Evolutionary conservation across 2,888 invertebrate genomes (phyloP), one percentile per base, ranked within the genome.

Genomic region (Phaonia tiefii): DNA sequence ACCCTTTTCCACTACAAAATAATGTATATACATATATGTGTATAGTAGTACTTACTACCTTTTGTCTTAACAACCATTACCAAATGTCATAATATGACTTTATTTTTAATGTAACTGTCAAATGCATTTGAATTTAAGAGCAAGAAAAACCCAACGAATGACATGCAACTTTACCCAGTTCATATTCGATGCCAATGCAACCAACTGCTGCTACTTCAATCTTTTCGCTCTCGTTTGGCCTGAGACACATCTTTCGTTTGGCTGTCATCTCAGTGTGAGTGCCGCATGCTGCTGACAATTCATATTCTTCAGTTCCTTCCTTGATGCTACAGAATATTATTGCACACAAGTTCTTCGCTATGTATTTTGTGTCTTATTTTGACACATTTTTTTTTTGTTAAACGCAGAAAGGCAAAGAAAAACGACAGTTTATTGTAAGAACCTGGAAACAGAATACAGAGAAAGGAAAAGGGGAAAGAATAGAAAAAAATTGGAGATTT

Each of bases 71-170:
- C 58, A 77, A 58, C 74, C 76, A 80, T 80, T 80, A 77, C 73
- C 80, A 80, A 74, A 73, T 80, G 80, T 74, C 80, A 80, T 71
- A 80, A 77, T 77, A 80, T 73, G 76, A 80, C 76, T 80, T 80
- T 80, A 80, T 80, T 73, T 76, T 80, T 80, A 77, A 80, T 80
- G 80, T 80, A 80, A 80, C 76, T 80, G 80, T 74, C 80, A 77
- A 42, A 65, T 77, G 66, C 80, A 77, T 63, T 75, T 56, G 56
- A 70, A 79, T 67, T 22, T 20, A 31, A 8, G 22, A 2, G 54
- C 25, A 54, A 54, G 25, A 22, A 13, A 54, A 22, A 54, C 25
- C 22, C 13, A 54, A 51, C 46, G 8, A 51, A 51, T 25, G 51
- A 46, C 46, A 46, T n/a, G n/a, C 17, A 49, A 51, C 22, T 8